Conservation (phyloP, 1,140 invertebrate genomes). For the Bombus breviceps region DNA sequence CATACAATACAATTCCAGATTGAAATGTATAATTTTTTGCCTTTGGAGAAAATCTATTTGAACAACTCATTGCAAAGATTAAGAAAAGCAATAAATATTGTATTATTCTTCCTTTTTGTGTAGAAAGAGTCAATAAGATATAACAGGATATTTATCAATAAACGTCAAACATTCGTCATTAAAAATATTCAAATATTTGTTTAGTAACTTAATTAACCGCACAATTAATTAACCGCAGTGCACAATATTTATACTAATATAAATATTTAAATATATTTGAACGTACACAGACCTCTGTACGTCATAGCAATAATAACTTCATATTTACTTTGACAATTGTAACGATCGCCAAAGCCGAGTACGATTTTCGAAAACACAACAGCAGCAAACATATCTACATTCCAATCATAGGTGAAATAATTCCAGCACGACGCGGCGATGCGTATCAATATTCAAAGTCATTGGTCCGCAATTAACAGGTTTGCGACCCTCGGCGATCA, state of each 20-base stretch:
- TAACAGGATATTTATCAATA: too few species aligned
- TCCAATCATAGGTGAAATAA: slow-evolving; percentile 1
- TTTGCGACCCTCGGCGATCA: slow-evolving; percentile 40
- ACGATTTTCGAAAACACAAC: background rate
- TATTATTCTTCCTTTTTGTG: too few species aligned
- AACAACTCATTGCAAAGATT: too few species aligned
- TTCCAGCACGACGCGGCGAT: background rate
- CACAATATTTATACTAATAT: too few species aligned
- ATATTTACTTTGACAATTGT: too few species aligned
- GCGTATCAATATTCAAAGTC: slow-evolving; percentile 34
- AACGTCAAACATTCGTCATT: too few species aligned
- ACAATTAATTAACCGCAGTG: too few species aligned
- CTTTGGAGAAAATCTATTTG: background rate
- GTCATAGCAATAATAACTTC: background rate
- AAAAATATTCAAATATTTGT: too few species aligned
- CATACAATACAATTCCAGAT: background rate
- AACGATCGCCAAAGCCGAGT: background rate
- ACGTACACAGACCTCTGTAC: background rate
- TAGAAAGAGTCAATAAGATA: too few species aligned
- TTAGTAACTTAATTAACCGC: too few species aligned
- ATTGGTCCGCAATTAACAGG: slow-evolving; percentile 41
- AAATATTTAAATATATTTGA: background rate
- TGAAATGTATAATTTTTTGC: background rate
- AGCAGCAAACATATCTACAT: background rate
- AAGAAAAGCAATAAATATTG: too few species aligned